Percentiles rank a stretch among this genome's conserved stretches.
Conservation (phyloP, 2,797 vertebrate genomes). For the Euphonia xanthogaster region DNA sequence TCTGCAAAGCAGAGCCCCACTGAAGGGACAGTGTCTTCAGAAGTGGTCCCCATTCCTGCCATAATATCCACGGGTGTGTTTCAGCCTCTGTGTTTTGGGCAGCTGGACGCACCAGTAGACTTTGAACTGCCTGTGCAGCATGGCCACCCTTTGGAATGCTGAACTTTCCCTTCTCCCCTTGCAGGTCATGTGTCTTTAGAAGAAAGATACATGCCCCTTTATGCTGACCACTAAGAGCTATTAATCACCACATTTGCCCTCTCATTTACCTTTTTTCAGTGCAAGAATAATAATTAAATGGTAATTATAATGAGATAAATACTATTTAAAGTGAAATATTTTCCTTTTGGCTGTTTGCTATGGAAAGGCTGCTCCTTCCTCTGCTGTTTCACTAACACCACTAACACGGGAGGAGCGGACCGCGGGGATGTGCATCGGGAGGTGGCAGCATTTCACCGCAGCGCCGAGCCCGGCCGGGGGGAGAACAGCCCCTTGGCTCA, state of each 20-base stretch:
- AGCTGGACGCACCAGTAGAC: not conserved
- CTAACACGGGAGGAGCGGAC: not conserved
- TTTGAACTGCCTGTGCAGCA: not conserved
- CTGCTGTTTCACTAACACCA: not conserved
- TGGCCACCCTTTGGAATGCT: not conserved
- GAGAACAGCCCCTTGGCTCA: not conserved
- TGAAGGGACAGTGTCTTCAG: not conserved
- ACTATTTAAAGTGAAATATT: not conserved
- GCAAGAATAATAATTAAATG: not conserved
- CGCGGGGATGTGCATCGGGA: slow-evolving; percentile 12
- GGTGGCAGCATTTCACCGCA: slow-evolving; percentile 68
- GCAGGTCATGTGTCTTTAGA: not conserved
- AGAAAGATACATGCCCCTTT: accelerated
- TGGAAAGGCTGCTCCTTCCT: not conserved
- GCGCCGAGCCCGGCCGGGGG: not conserved
- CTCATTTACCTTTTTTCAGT: not conserved
- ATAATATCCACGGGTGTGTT: accelerated
- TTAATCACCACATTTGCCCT: not conserved
- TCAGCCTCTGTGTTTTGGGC: not conserved
- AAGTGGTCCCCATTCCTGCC: not conserved
- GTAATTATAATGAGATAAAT: not conserved
- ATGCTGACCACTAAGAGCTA: not conserved
- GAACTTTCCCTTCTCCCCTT: not conserved
- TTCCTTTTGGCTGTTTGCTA: not conserved
- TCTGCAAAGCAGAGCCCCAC: not conserved